Evolutionary conservation across 2,113 vertebrate species (phyloP).

Genomic region (Neolamprologus hecqui): DNA sequence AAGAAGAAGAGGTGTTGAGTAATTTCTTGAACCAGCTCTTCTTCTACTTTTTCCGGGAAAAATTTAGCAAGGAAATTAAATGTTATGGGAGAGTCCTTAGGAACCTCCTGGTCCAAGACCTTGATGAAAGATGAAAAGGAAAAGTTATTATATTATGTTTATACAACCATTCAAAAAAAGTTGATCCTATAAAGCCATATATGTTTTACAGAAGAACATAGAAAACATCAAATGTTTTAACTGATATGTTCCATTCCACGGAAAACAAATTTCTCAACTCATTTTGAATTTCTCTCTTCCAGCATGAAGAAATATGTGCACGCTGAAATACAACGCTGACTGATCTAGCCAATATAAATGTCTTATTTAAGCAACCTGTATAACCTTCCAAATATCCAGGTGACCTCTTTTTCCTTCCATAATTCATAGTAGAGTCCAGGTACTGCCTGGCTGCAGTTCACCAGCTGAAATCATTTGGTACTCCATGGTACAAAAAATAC

Average conservation of each 20-base stretch:
- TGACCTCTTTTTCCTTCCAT: not conserved
- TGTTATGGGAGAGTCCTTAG: slow-evolving; percentile 86
- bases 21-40: slow-evolving; percentile 90
- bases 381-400: not conserved
- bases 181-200: not conserved
- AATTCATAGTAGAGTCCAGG: not conserved
- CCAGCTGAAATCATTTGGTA: not conserved
- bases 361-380: not conserved
- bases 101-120: slow-evolving; percentile 91
- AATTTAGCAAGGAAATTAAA: slow-evolving; percentile 90
- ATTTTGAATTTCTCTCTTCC: not conserved
- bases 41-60: slow-evolving; percentile 91
- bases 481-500: not conserved
- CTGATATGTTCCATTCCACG: not conserved
- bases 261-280: not conserved
- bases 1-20: slow-evolving; percentile 94
- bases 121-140: slow-evolving; percentile 14
- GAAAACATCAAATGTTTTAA: not conserved
- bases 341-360: not conserved
- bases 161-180: not conserved
- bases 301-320: not conserved
- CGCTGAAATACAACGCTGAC: not conserved
- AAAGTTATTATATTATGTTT: not conserved
- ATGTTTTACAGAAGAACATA: not conserved
- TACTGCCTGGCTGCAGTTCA: not conserved